Evolutionary conservation across 2,888 invertebrate genomes (phyloP), one percentile per base, ranked within the genome.

Genomic region (Oscheius onirici): DNA sequence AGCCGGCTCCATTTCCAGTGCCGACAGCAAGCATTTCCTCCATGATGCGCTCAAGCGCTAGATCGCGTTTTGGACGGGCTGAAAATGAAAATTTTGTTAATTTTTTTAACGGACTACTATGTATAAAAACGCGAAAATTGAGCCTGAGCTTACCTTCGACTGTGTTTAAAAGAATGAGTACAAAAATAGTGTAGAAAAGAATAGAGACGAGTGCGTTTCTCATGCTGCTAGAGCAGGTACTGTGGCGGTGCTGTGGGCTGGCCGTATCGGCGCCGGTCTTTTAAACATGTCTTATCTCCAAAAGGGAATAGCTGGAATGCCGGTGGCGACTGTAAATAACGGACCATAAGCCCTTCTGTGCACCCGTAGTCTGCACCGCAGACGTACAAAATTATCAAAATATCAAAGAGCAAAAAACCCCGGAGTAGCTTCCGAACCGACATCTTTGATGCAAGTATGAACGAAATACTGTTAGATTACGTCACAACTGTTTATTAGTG

Each of bases 11-110:
- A 41, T 41, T 22, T 8, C 52, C 67, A 10, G 67, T 52, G n/a
- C 67, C 54, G 28, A 52, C 54, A 22, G 58, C 69, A 51, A 69
- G 58, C 6, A 49, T 34, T 44, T 69, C 69, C 51, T 28, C 58
- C 58, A 69, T 58, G n/a, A 69, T 69, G 11, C 69, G 57, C 24
- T 69, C 69, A 15, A 69, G 58, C 0, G 58, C 69, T 58, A 69
- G 41, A 40, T 69, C 68, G 5, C 68, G 55, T 26, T 68, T 69
- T 17, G 69, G 69, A 17, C 60, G 60, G 28, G 69, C 69, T 69
- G 51, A 44, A 69, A 69, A 68, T n/a, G n/a, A n/a, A n/a, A n/a
- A n/a, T n/a, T n/a, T 20, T 15, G 26, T 41, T 11, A 13, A 24
- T 22, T 66, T 20, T 57, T 15, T 28, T 60, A 60, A 17, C 20